Base-by-base conservation (phyloP, 2,797 vertebrate genomes). In the Rhabdomys pumilio region DNA sequence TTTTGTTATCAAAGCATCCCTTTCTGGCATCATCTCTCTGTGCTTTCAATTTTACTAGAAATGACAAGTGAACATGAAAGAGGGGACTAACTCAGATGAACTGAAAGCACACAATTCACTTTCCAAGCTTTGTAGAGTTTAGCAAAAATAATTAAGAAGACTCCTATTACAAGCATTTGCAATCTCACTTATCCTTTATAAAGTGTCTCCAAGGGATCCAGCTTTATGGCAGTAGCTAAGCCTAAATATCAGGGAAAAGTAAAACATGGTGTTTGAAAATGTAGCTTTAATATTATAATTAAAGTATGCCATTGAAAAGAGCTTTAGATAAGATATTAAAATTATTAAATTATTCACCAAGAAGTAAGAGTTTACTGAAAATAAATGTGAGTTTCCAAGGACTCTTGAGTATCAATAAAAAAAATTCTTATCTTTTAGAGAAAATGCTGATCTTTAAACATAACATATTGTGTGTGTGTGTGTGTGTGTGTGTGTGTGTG, bases 1-100 rank as follows among this genome's bases (percentile, higher is more conserved):
- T 65, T 82, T 85, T 19, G n/a, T 92, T 50, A 72, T 38, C 22
- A 77, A 85, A 96, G 50, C 14, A 72, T 5, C 6, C 3, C 61
- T 72, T 82, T 77, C 47, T 55, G 61, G 81, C 67, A 83, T n/a
- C 19, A 65, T 20, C 5, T 26, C 20, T 86, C 24, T 47, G 1
- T 61, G 59, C 90, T 91, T 94, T 90, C n/a, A 88, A 15, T 89
- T 72, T n/a, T 41, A 67, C 31, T 34, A 53, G 34, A 95, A 94
- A 80, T 29, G 44, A 93, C 8, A 90, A 34, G 26, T 22, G 57
- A 44, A 55, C 24, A 93, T 65, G 29, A 76, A 79, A 59, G 44
- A 89, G 44, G 11, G 15, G 1, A 53, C 38, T 75, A n/a, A 8
- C 15, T 85, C 57, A 86, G 8, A 19, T 73, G 80, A 77, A 59